Percentiles rank a stretch among this genome's conserved stretches.
Conservation (phyloP, 2,113 vertebrate species). For the Myotis brandtii region DNA sequence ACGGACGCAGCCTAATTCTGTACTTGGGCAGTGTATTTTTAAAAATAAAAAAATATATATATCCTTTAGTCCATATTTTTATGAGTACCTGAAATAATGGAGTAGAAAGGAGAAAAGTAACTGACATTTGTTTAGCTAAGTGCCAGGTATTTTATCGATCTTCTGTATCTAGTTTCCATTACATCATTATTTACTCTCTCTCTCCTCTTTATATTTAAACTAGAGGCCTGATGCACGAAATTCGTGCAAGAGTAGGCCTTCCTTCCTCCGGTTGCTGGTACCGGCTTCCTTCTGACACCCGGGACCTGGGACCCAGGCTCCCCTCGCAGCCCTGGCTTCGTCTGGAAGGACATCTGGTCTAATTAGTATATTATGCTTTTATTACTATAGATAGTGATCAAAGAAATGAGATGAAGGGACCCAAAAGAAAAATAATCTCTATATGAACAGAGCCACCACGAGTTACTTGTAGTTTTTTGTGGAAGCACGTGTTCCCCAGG, state of each 20-base stretch:
- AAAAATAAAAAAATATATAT: not conserved
- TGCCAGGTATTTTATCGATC: not conserved
- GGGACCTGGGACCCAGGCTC: too few species aligned
- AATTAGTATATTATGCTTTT: too few species aligned
- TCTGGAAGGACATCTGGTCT: too few species aligned
- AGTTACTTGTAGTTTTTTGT: not conserved
- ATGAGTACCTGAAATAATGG: not conserved
- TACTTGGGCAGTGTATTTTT: not conserved
- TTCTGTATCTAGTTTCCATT: not conserved
- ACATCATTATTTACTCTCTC: not conserved
- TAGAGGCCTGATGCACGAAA: too few species aligned
- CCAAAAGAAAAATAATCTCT: not conserved
- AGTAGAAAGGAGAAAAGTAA: not conserved
- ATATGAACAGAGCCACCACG: not conserved
- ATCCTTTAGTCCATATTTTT: not conserved
- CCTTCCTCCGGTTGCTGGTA: too few species aligned
- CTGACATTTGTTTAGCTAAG: not conserved
- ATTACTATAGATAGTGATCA: not conserved
- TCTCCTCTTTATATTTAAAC: not conserved
- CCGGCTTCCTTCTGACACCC: too few species aligned
- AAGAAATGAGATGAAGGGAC: not conserved
- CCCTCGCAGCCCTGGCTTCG: too few species aligned
- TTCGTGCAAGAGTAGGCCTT: too few species aligned
- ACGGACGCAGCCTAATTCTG: not conserved
- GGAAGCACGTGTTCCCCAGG: not conserved